These are phyloP conservation scores for Aradophagus sp. DNA, from an alignment of 1,140 invertebrate species.

Conservation along the genomic window DNA sequence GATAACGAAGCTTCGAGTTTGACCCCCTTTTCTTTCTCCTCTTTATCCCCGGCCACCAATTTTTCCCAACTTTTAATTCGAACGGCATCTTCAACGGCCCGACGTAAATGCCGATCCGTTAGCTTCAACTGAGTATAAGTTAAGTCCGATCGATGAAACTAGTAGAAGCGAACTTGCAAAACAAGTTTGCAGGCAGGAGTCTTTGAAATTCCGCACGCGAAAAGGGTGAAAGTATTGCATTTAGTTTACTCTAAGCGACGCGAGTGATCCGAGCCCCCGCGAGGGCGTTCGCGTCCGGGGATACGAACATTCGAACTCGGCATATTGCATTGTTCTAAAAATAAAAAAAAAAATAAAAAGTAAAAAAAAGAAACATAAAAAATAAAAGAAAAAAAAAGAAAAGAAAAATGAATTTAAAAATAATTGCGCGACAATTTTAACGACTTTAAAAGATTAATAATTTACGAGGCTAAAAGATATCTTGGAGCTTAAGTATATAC, in stretches of 20 bases:
- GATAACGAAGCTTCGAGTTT: too few species aligned
- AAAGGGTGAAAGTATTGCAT: constrained; percentile 44
- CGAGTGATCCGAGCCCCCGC: constrained; percentile 22
- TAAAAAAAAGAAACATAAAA: too few species aligned
- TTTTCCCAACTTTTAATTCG: not conserved
- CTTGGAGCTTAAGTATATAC: too few species aligned
- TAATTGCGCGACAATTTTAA: constrained; percentile 49
- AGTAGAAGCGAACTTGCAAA: constrained; percentile 53
- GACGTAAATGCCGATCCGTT: too few species aligned
- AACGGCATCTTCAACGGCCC: too few species aligned
- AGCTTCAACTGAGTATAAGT: too few species aligned
- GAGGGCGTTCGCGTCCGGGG: constrained; percentile 14
- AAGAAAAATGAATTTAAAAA: too few species aligned
- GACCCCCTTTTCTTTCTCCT: not conserved
- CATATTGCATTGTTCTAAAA: constrained; percentile 37
- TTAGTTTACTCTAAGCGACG: constrained; percentile 41
- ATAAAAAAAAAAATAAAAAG: constrained; percentile 5
- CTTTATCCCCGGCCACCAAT: not conserved
- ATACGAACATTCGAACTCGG: constrained; percentile 23
- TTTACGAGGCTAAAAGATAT: constrained; percentile 14
- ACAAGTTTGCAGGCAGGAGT: constrained; percentile 40
- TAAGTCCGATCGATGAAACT: constrained; percentile 9
- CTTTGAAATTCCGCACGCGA: constrained; percentile 35
- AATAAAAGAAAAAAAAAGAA: too few species aligned
- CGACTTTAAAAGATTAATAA: too few species aligned